phyloP scores from a whole-genome alignment of 2,888 invertebrate species.

The Ischnura elegans region DNA sequence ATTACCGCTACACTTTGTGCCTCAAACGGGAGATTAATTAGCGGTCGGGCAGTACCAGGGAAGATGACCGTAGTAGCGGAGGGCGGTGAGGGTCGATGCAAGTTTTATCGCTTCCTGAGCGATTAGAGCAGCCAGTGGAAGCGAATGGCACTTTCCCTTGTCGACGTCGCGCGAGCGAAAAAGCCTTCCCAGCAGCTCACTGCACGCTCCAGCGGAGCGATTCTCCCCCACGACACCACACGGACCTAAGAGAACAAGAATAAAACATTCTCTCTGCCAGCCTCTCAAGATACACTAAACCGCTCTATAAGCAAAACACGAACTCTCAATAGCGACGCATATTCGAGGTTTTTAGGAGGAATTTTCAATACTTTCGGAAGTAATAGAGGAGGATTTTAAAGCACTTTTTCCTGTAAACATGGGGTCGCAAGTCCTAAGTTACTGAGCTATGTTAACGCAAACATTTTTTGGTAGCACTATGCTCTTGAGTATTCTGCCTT shows the following conservation, averaged over 20 bases:
- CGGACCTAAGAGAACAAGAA: too few species aligned
- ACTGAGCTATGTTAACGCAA: too few species aligned
- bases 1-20: too few species aligned
- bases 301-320: too few species aligned
- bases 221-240: neutral
- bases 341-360: too few species aligned
- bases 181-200: neutral
- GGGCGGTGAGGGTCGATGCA: neutral
- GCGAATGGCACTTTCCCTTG: slow-evolving; percentile 40
- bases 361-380: too few species aligned
- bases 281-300: neutral
- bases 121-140: slow-evolving; percentile 33
- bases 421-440: too few species aligned
- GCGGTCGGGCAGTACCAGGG: neutral
- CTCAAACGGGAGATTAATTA: neutral
- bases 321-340: too few species aligned
- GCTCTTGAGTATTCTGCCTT: too few species aligned
- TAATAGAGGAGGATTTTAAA: too few species aligned
- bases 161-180: neutral
- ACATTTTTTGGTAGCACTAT: too few species aligned
- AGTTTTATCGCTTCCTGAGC: slow-evolving; percentile 58
- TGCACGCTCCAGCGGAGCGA: slow-evolving; percentile 54
- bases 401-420: too few species aligned
- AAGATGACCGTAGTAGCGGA: neutral
- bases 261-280: neutral